Evolutionary conservation across 2,113 vertebrate species (phyloP).

Genomic region (Ictalurus punctatus): DNA sequence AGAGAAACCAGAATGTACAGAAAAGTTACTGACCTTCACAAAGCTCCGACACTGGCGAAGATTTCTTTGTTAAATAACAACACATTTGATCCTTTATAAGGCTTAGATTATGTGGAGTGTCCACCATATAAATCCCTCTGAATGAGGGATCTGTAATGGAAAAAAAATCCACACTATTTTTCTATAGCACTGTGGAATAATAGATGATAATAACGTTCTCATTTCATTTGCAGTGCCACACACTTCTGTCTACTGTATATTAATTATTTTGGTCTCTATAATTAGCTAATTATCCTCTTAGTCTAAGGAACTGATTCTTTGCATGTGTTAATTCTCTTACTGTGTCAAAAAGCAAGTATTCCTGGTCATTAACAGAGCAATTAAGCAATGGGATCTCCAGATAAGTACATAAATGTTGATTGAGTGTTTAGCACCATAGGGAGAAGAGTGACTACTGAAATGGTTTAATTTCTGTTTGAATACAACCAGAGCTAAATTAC

Average conservation of each 20-base stretch:
- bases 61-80: not conserved
- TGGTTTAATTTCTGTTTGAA: not conserved
- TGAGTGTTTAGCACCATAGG: not conserved
- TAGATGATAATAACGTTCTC: not conserved
- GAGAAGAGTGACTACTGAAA: not conserved
- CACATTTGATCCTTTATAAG: not conserved
- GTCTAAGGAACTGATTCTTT: not conserved
- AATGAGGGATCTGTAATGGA: not conserved
- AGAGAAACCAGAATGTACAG: not conserved
- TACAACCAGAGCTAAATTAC: not conserved
- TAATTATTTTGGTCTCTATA: constrained; percentile 3
- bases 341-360: not conserved
- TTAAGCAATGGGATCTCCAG: not conserved
- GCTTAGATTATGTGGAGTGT: not conserved
- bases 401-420: not conserved
- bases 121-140: not conserved
- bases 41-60: not conserved
- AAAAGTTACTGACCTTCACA: not conserved
- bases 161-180: not conserved
- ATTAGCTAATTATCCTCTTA: constrained; percentile 14
- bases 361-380: constrained; percentile 1
- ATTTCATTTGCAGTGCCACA: not conserved
- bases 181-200: not conserved
- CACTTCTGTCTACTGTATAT: not conserved
- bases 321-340: not conserved